A percentile compares a stretch with the other conserved stretches of the same genome.
These are phyloP conservation scores for Steinernema scapterisci DNA, from an alignment of 2,888 invertebrate species.

Conservation along the genomic window DNA sequence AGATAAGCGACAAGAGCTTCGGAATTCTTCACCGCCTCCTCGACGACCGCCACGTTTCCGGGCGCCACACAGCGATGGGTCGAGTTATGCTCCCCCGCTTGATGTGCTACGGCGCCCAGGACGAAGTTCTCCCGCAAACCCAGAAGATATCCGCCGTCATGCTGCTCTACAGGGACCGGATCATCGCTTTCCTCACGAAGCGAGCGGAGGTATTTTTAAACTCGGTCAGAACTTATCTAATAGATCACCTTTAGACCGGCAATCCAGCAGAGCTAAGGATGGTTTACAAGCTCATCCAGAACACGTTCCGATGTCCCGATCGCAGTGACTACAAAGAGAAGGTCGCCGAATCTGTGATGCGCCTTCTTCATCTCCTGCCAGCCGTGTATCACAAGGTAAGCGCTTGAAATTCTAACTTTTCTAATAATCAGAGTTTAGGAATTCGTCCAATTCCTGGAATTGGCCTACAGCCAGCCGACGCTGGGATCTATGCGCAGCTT, in stretches of 20 bases:
- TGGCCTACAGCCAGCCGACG: not conserved
- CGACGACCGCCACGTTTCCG: slow-evolving; percentile 11
- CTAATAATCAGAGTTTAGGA: not conserved
- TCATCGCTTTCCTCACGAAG: not conserved
- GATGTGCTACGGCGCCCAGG: slow-evolving; percentile 11
- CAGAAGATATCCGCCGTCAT: not conserved
- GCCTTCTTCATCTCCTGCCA: not conserved
- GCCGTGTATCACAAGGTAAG: not conserved
- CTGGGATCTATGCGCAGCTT: slow-evolving; percentile 1
- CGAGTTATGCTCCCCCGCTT: not conserved
- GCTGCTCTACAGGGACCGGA: not conserved
- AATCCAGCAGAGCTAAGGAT: not conserved
- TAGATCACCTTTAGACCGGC: not conserved
- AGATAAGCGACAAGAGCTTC: not conserved
- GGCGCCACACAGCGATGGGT: not conserved
- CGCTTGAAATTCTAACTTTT: not conserved
- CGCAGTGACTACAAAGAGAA: slow-evolving; percentile 9
- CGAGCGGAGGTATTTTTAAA: not conserved
- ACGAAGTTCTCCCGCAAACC: not conserved
- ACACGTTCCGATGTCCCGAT: slow-evolving; percentile 1
- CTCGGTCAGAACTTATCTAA: not conserved
- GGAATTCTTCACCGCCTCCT: not conserved
- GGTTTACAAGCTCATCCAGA: not conserved
- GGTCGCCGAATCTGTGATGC: not conserved
- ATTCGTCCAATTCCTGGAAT: slow-evolving; percentile 1